phyloP scores from a whole-genome alignment of 2,797 vertebrate species.

The Columba guinea region DNA sequence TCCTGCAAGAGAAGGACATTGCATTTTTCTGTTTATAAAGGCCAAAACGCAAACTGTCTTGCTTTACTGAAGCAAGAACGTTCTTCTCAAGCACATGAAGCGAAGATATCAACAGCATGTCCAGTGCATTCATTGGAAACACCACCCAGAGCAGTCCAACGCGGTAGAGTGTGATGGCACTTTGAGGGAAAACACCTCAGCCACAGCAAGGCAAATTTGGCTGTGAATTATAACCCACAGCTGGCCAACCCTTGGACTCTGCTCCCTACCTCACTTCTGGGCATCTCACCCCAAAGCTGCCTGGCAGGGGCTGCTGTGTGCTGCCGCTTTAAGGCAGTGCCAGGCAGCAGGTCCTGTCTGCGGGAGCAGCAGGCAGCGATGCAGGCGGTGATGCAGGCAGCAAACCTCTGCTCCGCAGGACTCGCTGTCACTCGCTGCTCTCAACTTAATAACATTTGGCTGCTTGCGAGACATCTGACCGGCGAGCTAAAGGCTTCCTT shows the following conservation, averaged over 20 bases:
- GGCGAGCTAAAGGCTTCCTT: background rate
- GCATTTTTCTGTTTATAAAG: background rate
- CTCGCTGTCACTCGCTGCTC: background rate
- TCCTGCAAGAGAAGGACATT: rapidly evolving
- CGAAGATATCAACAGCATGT: rapidly evolving
- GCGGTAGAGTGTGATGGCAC: rapidly evolving
- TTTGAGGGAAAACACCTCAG: background rate
- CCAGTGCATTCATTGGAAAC: rapidly evolving
- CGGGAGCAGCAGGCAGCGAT: conserved; percentile 8
- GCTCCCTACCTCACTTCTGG: rapidly evolving
- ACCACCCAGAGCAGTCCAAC: rapidly evolving
- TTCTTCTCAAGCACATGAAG: background rate
- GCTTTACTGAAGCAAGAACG: rapidly evolving
- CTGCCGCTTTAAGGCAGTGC: conserved; percentile 66
- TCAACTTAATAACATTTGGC: background rate
- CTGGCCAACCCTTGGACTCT: background rate
- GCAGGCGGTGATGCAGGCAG: background rate
- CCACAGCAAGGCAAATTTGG: rapidly evolving
- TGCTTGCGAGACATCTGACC: background rate
- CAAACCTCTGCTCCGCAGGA: background rate
- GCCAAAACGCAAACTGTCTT: background rate
- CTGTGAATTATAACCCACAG: background rate
- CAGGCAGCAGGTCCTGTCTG: background rate
- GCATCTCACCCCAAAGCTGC: rapidly evolving
- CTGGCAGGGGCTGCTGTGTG: background rate